phyloP scores from a whole-genome alignment of 2,797 vertebrate species.

The Erethizon dorsatum region DNA sequence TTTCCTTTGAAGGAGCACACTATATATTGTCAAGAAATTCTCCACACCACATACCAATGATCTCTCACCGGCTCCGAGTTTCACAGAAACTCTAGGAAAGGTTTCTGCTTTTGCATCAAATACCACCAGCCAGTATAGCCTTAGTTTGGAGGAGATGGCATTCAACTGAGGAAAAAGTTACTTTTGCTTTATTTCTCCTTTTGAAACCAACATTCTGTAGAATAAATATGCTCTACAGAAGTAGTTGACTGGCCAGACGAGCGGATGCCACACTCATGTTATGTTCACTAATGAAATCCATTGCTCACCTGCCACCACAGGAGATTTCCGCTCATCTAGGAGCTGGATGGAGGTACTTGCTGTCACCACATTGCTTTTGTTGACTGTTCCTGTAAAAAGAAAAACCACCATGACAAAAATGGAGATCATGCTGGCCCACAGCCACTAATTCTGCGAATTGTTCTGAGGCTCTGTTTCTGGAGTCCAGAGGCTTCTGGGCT shows the following conservation, averaged over 20 bases:
- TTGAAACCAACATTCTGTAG: background rate
- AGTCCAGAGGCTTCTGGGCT: background rate
- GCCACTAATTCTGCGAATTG: background rate
- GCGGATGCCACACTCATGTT: background rate
- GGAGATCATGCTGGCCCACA: background rate
- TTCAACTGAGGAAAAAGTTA: background rate
- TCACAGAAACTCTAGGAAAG: background rate
- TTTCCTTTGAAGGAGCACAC: background rate
- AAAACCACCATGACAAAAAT: conserved; percentile 33
- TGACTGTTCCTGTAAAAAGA: conserved; percentile 92
- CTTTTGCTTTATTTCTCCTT: background rate
- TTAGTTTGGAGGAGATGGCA: background rate
- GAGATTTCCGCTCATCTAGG: conserved; percentile 98
- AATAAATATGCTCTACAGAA: background rate
- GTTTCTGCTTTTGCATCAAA: conserved; percentile 20
- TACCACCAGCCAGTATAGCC: background rate
- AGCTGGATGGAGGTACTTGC: conserved; percentile 98
- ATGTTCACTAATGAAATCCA: background rate
- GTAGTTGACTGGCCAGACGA: background rate
- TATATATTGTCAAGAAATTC: background rate
- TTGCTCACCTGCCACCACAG: conserved; percentile 97
- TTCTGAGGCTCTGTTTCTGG: background rate
- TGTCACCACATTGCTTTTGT: conserved; percentile 97
- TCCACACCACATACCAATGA: background rate
- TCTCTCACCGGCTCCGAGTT: background rate